Conservation (phyloP, 2,888 invertebrate species). For the Cephus nigrinus region DNA sequence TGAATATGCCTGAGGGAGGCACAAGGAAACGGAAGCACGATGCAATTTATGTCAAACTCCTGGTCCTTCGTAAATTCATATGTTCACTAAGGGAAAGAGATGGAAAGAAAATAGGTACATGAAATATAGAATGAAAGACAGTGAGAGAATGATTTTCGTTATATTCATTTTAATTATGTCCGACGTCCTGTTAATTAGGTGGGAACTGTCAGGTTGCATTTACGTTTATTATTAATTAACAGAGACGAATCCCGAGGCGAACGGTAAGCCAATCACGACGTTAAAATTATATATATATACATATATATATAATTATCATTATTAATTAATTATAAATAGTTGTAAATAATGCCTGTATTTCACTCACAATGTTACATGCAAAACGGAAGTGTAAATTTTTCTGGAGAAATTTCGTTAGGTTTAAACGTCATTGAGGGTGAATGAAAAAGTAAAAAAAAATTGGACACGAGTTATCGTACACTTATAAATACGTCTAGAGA, state of each 20-base stretch:
- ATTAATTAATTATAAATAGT: slow-evolving; percentile 44
- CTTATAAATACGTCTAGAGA: background rate
- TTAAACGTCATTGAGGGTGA: slow-evolving; percentile 47
- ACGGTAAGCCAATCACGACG: slow-evolving; percentile 6
- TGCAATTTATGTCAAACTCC: too few relatives aligned
- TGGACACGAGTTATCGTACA: background rate
- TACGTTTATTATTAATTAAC: slow-evolving; percentile 44
- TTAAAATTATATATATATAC: slow-evolving; percentile 35
- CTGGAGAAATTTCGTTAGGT: slow-evolving; percentile 42
- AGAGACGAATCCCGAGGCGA: slow-evolving; percentile 24
- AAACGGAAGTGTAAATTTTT: slow-evolving; percentile 48
- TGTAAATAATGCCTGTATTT: slow-evolving; percentile 62
- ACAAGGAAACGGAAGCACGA: too few relatives aligned
- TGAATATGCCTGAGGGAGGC: too few relatives aligned
- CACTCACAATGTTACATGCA: slow-evolving; percentile 55
- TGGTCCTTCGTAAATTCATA: too few relatives aligned
- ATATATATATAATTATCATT: slow-evolving; percentile 33
- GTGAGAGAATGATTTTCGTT: slow-evolving; percentile 10
- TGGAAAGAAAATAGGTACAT: too few relatives aligned
- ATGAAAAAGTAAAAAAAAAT: background rate
- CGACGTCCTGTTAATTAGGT: slow-evolving; percentile 34
- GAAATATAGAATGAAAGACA: background rate
- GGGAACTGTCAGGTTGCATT: slow-evolving; percentile 48
- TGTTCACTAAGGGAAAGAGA: too few relatives aligned
- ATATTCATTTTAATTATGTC: slow-evolving; percentile 27